Evolutionary conservation across 1,140 invertebrate species (phyloP).

Genomic region (Papilio aristodemus): DNA sequence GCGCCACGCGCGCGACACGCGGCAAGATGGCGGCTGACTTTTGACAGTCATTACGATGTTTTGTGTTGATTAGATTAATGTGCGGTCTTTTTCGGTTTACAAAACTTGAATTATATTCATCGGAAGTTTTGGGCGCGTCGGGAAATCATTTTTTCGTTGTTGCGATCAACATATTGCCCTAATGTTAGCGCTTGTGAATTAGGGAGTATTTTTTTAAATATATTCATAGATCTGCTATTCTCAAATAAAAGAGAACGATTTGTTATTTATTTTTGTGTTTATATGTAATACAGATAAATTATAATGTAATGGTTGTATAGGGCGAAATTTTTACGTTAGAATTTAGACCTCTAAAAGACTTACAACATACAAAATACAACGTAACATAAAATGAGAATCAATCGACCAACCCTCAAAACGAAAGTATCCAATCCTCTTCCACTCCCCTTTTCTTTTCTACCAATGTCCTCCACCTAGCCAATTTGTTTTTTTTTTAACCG

Average conservation of each 20-base stretch:
- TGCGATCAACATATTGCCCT: slow-evolving; percentile 38
- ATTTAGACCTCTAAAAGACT: too few relatives aligned
- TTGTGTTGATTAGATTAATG: slow-evolving; percentile 80
- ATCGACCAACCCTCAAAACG: too few relatives aligned
- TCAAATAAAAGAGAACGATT: background rate
- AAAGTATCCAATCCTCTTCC: too few relatives aligned
- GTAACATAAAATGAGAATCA: too few relatives aligned
- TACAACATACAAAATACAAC: too few relatives aligned
- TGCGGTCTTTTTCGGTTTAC: slow-evolving; percentile 51
- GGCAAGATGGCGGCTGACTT: slow-evolving; percentile 51
- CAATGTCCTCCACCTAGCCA: too few relatives aligned
- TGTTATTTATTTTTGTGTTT: too few relatives aligned
- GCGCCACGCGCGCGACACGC: slow-evolving; percentile 55
- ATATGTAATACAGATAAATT: too few relatives aligned
- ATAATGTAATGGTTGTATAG: too few relatives aligned
- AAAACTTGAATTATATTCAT: slow-evolving; percentile 29
- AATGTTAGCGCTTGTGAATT: slow-evolving; percentile 50
- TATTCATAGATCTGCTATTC: background rate
- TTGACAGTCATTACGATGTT: slow-evolving; percentile 71
- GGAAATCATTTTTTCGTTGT: slow-evolving; percentile 46
- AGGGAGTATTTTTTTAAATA: slow-evolving; percentile 31
- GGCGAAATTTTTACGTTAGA: too few relatives aligned
- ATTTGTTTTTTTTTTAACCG: too few relatives aligned
- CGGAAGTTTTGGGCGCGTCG: slow-evolving; percentile 40
- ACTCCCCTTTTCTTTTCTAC: too few relatives aligned